These are phyloP conservation scores for Gymnogyps californianus DNA, from an alignment of 2,113 vertebrate species.

Conservation along the genomic window DNA sequence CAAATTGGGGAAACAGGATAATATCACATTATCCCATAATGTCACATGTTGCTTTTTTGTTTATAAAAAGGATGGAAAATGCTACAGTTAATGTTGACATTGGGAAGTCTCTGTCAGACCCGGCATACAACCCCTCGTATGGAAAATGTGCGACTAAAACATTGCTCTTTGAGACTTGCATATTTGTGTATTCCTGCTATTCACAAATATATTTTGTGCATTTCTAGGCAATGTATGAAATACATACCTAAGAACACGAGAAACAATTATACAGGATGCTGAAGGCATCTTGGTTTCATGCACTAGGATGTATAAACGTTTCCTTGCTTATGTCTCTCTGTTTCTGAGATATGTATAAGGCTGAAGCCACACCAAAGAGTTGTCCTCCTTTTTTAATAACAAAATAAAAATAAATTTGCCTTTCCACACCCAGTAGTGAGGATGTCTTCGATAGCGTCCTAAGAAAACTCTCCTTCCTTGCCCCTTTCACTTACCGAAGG, in stretches of 20 bases:
- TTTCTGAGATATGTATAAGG: neutral
- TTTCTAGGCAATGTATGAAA: neutral
- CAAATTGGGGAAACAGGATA: neutral
- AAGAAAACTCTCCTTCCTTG: neutral
- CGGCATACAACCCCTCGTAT: rapidly evolving
- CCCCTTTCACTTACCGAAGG: neutral
- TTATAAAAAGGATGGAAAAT: neutral
- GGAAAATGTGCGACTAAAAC: neutral
- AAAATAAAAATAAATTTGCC: neutral
- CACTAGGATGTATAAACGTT: neutral
- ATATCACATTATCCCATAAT: neutral
- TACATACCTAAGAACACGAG: neutral
- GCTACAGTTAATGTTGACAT: neutral
- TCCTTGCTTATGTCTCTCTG: neutral
- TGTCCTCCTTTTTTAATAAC: neutral
- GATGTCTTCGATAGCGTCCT: neutral
- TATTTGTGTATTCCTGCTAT: neutral
- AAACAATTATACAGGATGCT: neutral
- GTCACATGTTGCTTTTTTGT: neutral
- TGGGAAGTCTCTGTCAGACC: neutral
- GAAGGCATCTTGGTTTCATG: neutral
- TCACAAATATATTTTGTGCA: neutral
- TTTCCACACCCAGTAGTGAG: neutral
- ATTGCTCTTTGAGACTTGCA: neutral
- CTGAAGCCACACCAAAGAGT: neutral